phyloP scores from a whole-genome alignment of 2,888 invertebrate genomes.

The Parnassius smintheus region DNA sequence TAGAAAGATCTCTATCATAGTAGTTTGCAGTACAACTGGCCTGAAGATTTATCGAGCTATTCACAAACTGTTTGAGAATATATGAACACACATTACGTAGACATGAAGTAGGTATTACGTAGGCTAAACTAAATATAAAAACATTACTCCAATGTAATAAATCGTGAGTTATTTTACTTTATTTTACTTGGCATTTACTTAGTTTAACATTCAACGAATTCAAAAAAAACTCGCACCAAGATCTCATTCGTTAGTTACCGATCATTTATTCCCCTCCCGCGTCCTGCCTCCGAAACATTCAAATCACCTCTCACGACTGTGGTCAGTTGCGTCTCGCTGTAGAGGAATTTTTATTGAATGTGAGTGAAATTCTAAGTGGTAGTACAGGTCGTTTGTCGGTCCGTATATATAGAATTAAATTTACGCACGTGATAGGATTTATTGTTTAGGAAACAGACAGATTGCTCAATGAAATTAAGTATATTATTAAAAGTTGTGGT shows the following conservation, averaged over 20 bases:
- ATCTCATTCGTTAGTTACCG: neutral
- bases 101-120: too few species aligned
- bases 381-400: constrained; percentile 20
- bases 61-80: too few species aligned
- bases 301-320: constrained; percentile 39
- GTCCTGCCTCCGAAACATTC: constrained; percentile 37
- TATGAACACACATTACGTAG: too few species aligned
- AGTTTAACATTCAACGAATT: too few species aligned
- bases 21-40: too few species aligned
- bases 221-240: too few species aligned
- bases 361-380: constrained; percentile 45
- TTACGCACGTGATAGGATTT: constrained; percentile 31
- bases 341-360: constrained; percentile 51
- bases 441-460: constrained; percentile 32
- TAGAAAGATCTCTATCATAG: too few species aligned
- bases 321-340: constrained; percentile 48
- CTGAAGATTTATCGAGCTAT: too few species aligned
- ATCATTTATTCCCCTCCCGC: constrained; percentile 35
- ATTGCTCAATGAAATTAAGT: constrained; percentile 24
- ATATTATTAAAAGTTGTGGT: constrained; percentile 11
- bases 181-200: too few species aligned
- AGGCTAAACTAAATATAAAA: too few species aligned
- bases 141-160: too few species aligned
- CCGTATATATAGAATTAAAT: constrained; percentile 26
- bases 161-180: too few species aligned